Percentiles rank a stretch among this genome's conserved stretches.
Evolutionary conservation across 2,113 vertebrate species (phyloP).

Genomic region (Dolichotis patagonum): DNA sequence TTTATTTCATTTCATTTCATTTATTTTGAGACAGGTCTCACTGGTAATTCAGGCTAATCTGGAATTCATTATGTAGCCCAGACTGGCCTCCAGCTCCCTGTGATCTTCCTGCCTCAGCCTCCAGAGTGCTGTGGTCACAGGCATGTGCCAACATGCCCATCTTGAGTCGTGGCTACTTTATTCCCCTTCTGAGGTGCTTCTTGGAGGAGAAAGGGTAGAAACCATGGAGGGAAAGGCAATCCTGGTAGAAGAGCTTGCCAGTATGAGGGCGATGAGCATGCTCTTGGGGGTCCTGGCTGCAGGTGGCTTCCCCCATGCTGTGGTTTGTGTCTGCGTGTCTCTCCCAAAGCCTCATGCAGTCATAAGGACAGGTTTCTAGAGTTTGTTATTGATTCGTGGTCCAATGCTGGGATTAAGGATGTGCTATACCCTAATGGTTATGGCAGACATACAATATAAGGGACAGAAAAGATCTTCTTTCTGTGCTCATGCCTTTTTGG

Average conservation of each 20-base stretch:
- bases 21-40: background rate
- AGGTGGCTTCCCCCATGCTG: background rate
- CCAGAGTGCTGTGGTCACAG: background rate
- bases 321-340: too few relatives aligned
- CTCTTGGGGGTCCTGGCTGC: background rate
- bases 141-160: background rate
- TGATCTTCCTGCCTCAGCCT: background rate
- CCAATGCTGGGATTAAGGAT: too few relatives aligned
- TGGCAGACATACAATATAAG: too few relatives aligned
- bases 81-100: background rate
- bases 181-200: background rate
- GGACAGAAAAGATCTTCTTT: too few relatives aligned
- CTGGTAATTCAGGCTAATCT: background rate
- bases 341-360: too few relatives aligned
- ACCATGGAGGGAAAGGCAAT: background rate
- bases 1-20: background rate
- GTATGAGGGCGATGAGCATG: background rate
- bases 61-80: too few relatives aligned
- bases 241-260: background rate
- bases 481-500: too few relatives aligned
- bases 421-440: too few relatives aligned
- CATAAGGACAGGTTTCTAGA: too few relatives aligned
- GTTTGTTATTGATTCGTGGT: too few relatives aligned
- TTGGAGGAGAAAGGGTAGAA: constrained; percentile 6
- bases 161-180: background rate